phyloP scores from a whole-genome alignment of 2,888 invertebrate genomes.

The Phaonia tiefii region DNA sequence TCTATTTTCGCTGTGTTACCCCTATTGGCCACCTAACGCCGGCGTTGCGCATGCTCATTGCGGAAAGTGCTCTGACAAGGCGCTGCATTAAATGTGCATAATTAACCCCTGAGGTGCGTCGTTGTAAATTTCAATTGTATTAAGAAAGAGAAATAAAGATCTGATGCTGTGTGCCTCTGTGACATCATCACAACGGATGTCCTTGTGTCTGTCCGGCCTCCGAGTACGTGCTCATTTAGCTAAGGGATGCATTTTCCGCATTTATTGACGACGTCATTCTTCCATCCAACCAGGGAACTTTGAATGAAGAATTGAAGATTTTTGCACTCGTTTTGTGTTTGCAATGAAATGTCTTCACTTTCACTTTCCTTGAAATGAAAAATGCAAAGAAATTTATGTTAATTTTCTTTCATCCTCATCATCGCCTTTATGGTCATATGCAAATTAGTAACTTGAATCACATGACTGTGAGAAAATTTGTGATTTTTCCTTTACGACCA shows the following conservation, averaged over 20 bases:
- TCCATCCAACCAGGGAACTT: too few species aligned
- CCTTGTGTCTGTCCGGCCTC: not conserved
- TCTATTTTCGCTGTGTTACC: too few species aligned
- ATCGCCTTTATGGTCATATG: slow-evolving; percentile 24
- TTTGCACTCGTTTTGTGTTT: slow-evolving; percentile 50
- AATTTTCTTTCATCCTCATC: not conserved
- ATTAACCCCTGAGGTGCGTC: slow-evolving; percentile 54
- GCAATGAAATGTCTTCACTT: slow-evolving; percentile 52
- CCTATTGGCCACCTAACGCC: slow-evolving; percentile 3
- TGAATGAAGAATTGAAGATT: slow-evolving; percentile 8
- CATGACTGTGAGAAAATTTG: slow-evolving; percentile 57
- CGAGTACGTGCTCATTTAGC: not conserved
- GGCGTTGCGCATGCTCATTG: slow-evolving; percentile 11
- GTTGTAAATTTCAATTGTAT: slow-evolving; percentile 16
- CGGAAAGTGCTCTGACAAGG: not conserved
- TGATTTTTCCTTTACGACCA: not conserved
- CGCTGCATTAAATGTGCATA: slow-evolving; percentile 15
- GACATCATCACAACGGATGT: slow-evolving; percentile 29
- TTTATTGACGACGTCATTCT: not conserved
- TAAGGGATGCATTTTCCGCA: slow-evolving; percentile 7
- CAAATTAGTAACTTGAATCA: slow-evolving; percentile 43
- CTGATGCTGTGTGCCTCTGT: not conserved
- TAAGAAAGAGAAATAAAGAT: not conserved
- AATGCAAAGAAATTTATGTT: slow-evolving; percentile 50
- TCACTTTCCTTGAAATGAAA: slow-evolving; percentile 49